Evolutionary conservation across 2,888 invertebrate species (phyloP), one percentile per base, ranked within the genome.

Genomic region (Pandemis heparana): DNA sequence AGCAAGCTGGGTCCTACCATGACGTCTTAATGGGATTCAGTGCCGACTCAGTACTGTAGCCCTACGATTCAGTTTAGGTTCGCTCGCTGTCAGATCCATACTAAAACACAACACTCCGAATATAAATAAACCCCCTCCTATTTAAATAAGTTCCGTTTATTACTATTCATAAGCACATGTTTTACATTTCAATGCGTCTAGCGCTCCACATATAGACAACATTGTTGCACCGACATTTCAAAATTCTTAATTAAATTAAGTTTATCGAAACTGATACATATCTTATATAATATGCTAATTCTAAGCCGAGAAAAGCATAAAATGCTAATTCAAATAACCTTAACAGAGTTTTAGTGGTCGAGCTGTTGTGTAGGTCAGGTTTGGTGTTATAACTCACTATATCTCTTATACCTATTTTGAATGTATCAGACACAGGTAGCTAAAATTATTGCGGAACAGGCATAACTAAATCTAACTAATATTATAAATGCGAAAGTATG

Each of bases 171-270:
- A 59, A 5, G 32, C 23, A 32, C 12, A 56, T 32, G 8, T 56
- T 56, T 12, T 0, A 56, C 1, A 12, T 56, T 32, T 12, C 32
- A 39, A n/a, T 23, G 32, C 62, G 23, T 41, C 32, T 16, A 56
- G 38, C 12, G 48, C 39, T 56, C 56, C 38, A 41, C 62, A 18
- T 48, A 39, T 12, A 16, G 43, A 32, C 66, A 60, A 73, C 64
- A 41, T 51, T 56, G 46, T 72, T 63, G 68, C 46, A 23, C 32
- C 39, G 39, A 62, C 69, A 73, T 74, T 69, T 74, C 64, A 65
- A 59, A 74, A 60, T n/a, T 38, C 60, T 64, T 69, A 69, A 74
- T 74, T 74, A 74, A 64, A 69, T 68, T 59, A 64, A 32, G 64
- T n/a, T 41, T 18, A 69, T 48, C 38, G 14, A 74, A 74, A 74